Percentiles rank a stretch among this genome's conserved stretches.
Evolutionary conservation across 2,797 vertebrate genomes (phyloP).

Genomic region (Bradypus variegatus): DNA sequence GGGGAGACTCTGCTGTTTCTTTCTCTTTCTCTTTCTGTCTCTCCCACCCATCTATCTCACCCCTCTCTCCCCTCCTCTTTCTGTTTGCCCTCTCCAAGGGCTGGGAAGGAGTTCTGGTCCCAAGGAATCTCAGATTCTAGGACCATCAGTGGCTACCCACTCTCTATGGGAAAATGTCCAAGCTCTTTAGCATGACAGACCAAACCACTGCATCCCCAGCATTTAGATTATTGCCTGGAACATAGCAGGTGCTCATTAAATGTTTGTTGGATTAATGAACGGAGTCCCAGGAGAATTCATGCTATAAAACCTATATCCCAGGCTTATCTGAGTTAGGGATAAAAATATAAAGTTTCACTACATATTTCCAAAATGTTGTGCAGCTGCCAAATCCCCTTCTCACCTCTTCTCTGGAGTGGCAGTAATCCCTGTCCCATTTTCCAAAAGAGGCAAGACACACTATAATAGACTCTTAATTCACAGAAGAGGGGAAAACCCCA

Average conservation of each 20-base stretch:
- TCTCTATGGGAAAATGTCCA: neutral
- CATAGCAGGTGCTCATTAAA: neutral
- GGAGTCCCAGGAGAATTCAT: neutral
- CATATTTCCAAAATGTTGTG: neutral
- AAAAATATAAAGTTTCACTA: neutral
- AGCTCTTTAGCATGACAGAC: neutral
- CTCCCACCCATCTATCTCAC: neutral
- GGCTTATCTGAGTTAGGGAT: neutral
- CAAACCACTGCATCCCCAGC: neutral
- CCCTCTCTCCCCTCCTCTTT: too few species aligned
- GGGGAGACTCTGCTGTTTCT: neutral
- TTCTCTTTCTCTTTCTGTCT: neutral
- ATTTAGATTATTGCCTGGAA: neutral
- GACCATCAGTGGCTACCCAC: neutral
- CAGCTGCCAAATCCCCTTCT: neutral
- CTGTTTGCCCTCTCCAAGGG: neutral
- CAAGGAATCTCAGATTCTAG: neutral
- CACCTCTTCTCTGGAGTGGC: neutral
- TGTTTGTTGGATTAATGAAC: neutral
- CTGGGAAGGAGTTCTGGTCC: neutral
- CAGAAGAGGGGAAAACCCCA: neutral
- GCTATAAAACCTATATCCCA: neutral
- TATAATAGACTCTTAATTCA: neutral
- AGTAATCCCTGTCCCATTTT: neutral
- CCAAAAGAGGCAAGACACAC: neutral